Evolutionary conservation across 2,888 invertebrate genomes (phyloP).

Genomic region (Trichogramma evanescens): DNA sequence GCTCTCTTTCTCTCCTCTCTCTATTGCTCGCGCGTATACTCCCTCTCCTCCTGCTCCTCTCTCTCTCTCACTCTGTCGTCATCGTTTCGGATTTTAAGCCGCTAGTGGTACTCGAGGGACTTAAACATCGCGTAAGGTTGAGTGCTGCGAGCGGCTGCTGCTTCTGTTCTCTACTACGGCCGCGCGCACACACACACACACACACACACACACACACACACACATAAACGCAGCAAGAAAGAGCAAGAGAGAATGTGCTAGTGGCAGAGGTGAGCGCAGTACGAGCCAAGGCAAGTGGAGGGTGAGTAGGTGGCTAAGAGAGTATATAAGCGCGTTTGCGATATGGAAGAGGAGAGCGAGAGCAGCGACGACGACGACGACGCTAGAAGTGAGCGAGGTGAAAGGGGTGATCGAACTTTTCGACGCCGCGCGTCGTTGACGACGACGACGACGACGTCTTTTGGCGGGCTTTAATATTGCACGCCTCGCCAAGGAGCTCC

Average conservation of each 20-base stretch:
- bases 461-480: constrained; percentile 12
- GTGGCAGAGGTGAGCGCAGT: background rate
- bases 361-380: background rate
- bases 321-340: background rate
- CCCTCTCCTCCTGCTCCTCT: background rate
- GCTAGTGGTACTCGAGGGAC: constrained; percentile 17
- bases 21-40: background rate
- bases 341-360: background rate
- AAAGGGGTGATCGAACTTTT: constrained; percentile 19
- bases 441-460: background rate
- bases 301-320: background rate
- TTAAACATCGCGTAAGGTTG: constrained; percentile 18
- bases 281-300: too few relatives aligned
- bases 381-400: background rate
- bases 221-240: background rate
- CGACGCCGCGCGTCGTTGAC: background rate
- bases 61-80: background rate
- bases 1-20: background rate
- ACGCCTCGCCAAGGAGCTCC: too few relatives aligned
- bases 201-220: background rate
- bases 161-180: constrained; percentile 2
- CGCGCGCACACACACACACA: background rate
- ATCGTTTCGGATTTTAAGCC: constrained; percentile 20
- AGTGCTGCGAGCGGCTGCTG: constrained; percentile 1
- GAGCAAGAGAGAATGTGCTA: background rate